Conservation (phyloP, 1,140 invertebrate genomes). For the Drosophila pandora region DNA sequence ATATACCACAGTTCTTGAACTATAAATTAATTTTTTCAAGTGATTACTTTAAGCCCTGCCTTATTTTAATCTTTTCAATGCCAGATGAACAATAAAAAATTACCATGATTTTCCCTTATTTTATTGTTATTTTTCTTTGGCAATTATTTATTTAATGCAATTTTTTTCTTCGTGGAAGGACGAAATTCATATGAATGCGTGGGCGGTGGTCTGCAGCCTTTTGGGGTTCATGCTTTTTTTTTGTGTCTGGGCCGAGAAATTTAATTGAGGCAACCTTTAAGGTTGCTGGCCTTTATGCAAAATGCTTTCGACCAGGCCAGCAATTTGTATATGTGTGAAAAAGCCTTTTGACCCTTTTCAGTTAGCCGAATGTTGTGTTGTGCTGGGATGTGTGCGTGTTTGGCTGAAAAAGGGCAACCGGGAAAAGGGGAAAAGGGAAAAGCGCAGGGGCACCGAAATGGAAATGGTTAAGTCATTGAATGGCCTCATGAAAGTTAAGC, state of each 20-base stretch:
- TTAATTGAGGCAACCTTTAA: constrained; percentile 78
- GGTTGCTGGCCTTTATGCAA: constrained; percentile 66
- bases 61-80: neutral
- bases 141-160: neutral
- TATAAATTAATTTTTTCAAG: too few relatives aligned
- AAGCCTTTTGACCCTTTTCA: constrained; percentile 40
- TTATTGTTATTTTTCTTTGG: neutral
- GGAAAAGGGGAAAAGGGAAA: neutral
- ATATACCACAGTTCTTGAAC: too few relatives aligned
- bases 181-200: constrained; percentile 35
- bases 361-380: constrained; percentile 6
- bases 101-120: neutral
- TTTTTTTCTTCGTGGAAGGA: constrained; percentile 3
- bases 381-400: constrained; percentile 14
- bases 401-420: constrained; percentile 43
- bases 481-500: constrained; percentile 71
- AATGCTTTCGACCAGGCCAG: constrained; percentile 52
- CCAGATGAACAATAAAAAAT: neutral
- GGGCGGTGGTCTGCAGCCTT: constrained; percentile 25
- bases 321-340: constrained; percentile 73
- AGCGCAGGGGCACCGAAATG: constrained; percentile 26
- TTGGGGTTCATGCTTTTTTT: constrained; percentile 5
- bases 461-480: constrained; percentile 76
- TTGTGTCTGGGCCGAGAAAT: constrained; percentile 54
- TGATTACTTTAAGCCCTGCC: too few relatives aligned